A percentile compares a stretch with the other conserved stretches of the same genome.
These are phyloP conservation scores for Dendrocincla tyrannina DNA, from an alignment of 2,797 vertebrate genomes.

Conservation along the genomic window DNA sequence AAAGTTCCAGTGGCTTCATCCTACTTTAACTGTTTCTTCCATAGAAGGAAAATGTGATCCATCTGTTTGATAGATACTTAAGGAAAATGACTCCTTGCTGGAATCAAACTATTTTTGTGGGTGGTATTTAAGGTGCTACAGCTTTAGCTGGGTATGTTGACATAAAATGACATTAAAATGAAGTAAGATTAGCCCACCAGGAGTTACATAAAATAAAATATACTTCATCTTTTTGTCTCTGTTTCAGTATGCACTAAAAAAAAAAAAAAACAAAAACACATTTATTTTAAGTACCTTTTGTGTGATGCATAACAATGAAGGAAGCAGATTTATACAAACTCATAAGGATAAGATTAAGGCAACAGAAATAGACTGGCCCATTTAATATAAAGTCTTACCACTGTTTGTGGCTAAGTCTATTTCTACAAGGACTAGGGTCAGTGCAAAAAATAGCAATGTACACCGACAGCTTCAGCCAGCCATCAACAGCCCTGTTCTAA, in stretches of 20 bases:
- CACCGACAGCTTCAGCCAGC: background rate
- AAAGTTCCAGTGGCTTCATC: constrained; percentile 36
- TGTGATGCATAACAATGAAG: constrained; percentile 37
- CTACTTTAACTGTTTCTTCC: constrained; percentile 44
- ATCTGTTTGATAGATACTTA: constrained; percentile 55
- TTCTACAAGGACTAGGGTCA: background rate
- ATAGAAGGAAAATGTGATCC: constrained; percentile 40
- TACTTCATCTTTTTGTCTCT: constrained; percentile 34
- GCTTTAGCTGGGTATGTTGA: constrained; percentile 43
- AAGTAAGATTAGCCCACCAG: constrained; percentile 49
- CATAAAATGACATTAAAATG: constrained; percentile 59
- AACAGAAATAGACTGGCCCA: constrained; percentile 28
- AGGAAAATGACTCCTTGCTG: constrained; percentile 54
- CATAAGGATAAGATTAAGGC: constrained; percentile 46
- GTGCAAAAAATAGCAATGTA: background rate
- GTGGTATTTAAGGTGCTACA: constrained; percentile 46
- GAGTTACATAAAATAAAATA: constrained; percentile 49
- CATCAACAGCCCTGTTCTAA: background rate
- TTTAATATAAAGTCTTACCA: constrained; percentile 39
- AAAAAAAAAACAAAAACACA: background rate
- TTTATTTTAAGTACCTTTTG: constrained; percentile 27
- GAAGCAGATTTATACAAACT: constrained; percentile 42
- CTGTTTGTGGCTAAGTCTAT: background rate
- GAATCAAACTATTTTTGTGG: constrained; percentile 51
- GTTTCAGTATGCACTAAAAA: constrained; percentile 26